Conservation (phyloP, 2,888 invertebrate species). For the Hyppa rectilinea region DNA sequence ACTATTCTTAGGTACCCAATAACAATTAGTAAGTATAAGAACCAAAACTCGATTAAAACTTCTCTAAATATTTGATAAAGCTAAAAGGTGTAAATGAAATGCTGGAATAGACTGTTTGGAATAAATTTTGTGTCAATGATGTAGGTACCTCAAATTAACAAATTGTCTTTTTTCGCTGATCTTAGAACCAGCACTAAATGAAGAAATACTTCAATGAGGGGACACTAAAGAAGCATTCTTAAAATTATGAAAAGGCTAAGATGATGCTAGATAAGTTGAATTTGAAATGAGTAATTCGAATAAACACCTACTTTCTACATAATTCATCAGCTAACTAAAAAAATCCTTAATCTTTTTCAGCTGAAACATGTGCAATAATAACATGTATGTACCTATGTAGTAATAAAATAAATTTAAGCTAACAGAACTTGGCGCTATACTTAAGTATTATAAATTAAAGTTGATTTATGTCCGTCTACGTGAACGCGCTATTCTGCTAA, state of each 20-base stretch:
- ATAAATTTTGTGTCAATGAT: not conserved
- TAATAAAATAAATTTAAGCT: not conserved
- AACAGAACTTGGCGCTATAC: not conserved
- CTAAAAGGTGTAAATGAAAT: not conserved
- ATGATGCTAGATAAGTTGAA: not conserved
- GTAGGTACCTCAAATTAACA: not conserved
- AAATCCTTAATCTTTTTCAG: not conserved
- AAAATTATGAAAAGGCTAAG: not conserved
- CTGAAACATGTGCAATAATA: not conserved
- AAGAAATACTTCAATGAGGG: not conserved
- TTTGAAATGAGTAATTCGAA: not conserved
- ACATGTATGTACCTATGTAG: not conserved
- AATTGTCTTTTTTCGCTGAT: not conserved
- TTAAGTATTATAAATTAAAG: not conserved
- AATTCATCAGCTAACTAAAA: not conserved
- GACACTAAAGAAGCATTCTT: not conserved
- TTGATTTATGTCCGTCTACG: not conserved
- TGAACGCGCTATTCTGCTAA: not conserved
- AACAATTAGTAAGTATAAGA: not conserved
- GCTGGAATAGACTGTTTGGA: not conserved
- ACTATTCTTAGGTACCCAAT: no score
- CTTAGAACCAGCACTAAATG: not conserved
- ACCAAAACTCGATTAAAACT: not conserved
- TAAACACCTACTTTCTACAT: not conserved
- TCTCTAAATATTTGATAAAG: not conserved